Base-by-base conservation (phyloP, 2,888 invertebrate species). In the Sphecodes monilicornis region DNA sequence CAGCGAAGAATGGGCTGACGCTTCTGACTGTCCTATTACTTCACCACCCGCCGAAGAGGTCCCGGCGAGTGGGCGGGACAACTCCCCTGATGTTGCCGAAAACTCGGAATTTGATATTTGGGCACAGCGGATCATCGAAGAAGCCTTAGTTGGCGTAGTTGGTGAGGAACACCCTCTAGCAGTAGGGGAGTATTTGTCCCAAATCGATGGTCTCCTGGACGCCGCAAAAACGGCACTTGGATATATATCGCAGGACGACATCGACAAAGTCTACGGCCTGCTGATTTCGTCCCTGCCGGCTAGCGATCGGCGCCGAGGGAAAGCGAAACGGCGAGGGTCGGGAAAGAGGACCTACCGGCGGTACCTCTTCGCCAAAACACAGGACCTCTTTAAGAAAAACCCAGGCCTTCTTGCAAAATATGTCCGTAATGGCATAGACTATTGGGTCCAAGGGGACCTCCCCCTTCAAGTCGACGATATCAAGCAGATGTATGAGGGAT, bases 131-230 rank as follows among this genome's bases (percentile, higher is more conserved):
- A 4, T 54, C 22, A 10, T n/a, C 10, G 6, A 18, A 3, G 6
- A 6, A 13, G 54, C 54, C 0, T 0, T 54, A 5, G 10, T 0
- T 4, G 54, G n/a, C 1, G 54, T 0, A n/a, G 1, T 3, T 5
- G n/a, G 22, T 54, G 54, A 6, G 1, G 41, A 13, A 3, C 11
- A 2, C 3, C 10, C 18, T 13, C 54, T 22, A 13, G 54, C 18
- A 8, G 22, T 54, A 0, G 22, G 5, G 0, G 54, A n/a, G 8
- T 22, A 18, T 22, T 8, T n/a, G n/a, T n/a, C 22, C 18, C 0
- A 22, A 2, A 22, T 54, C 1, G 13, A 22, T 18, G n/a, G 18
- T 54, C 54, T 54, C n/a, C n/a, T 54, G 5, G 1, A 0, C 8
- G 6, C 6, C n/a, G 41, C 41, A 0, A 41, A 41, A 3, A 41